Evolutionary conservation across 2,113 vertebrate genomes (phyloP), one percentile per base, ranked within the genome.

Genomic region (Hirundichthys speculiger): DNA sequence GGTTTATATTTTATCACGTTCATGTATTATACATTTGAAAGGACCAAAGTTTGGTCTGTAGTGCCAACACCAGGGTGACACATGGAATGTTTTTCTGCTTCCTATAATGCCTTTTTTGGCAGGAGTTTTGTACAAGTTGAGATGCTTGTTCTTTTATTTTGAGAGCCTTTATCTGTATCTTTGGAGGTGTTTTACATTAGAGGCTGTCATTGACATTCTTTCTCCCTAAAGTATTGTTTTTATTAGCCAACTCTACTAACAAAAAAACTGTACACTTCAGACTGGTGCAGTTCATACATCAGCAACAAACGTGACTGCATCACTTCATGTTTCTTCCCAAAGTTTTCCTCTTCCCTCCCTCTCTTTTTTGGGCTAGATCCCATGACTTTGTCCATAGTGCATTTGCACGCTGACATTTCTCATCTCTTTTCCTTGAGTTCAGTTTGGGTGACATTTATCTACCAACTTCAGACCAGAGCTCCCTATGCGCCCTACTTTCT

Each of bases 211-310:
- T 13, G 50, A 83, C 73, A 50, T 54, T 73, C 55, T 73, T 62
- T 51, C 40, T 51, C 76, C 48, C 69, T 53, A 34, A 88, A 80
- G 53, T 62, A 64, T 71, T 71, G 53, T 69, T 46, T 79, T 73
- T 77, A 77, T 84, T 80, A 77, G 54, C 48, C 43, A 55, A 2
- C 70, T 80, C 73, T 78, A 19, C 45, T 58, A 53, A 43, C 25
- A 67, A 79, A 73, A 64, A 62, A 69, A 63, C 51, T 69, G 51
- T 11, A 22, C 34, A 45, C 22, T 41, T 64, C 25, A 66, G 25
- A 16, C 24, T 19, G 61, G 3, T 25, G 53, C 48, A 54, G 38
- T 41, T 53, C 13, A 18, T 45, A 46, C 25, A 52, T 2, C 12
- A 34, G 16, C 19, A 60, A 8, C 43, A 49, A 50, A 34, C 59